Base-by-base conservation (phyloP, 2,888 invertebrate genomes). In the Micoletzkya japonica region DNA sequence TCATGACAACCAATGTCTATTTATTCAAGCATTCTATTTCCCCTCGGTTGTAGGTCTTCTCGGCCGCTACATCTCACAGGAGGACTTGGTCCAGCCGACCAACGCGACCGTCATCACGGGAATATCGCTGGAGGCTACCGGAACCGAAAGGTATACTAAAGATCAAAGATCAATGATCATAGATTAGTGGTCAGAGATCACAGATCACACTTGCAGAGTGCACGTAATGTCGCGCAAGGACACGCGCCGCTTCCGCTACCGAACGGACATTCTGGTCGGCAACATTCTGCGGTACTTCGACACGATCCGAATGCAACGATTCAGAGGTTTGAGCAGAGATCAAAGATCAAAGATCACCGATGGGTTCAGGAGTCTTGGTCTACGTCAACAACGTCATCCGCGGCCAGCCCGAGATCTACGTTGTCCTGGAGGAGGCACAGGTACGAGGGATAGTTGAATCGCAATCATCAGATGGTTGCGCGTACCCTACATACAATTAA, bases 251-350 rank as follows among this genome's bases (percentile, higher is more conserved):
- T 68, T 68, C 58, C 68, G 68, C 2, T 82, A 84, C 52, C 73
- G 85, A 20, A 85, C 85, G 30, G 81, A 78, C 69, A 78, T 85
- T 37, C 74, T 85, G 56, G 85, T 85, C 59, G 83, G 84, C 69
- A 85, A 84, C 72, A 81, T 86, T 61, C 74, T 85, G 4, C 75
- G 84, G 20, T 84, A 84, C 73, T 84, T 84, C 72, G 85, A 85
- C 64, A 83, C 82, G 1, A 85, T 85, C 74, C 74, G 76, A 49
- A 71, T 86, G 24, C 85, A 85, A 71, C 63, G 84, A 56, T 85
- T 83, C 77, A 73, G 75, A 44, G 82, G 82, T 78, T 17, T 4
- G 50, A 34, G 4, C 34, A 26, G 58, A 20, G 58, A 30, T 26
- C 34, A 10, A 52, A 52, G 20, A 24, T n/a, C 44, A 20, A 30